phyloP scores from a whole-genome alignment of 2,888 invertebrate species.

The Xanthia icteritia region DNA sequence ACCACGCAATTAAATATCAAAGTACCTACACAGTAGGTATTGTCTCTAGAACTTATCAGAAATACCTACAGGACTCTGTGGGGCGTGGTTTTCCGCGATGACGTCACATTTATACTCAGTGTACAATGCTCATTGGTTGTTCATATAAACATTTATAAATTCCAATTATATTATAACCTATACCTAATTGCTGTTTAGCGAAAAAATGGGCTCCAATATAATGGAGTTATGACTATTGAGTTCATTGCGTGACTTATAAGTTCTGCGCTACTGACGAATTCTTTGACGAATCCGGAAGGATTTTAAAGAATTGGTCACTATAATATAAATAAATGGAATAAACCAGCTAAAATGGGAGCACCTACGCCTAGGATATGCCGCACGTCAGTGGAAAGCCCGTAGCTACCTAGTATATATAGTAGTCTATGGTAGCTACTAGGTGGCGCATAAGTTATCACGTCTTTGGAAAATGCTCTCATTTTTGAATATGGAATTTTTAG shows the following conservation, averaged over 20 bases:
- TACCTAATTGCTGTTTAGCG: constrained; percentile 10
- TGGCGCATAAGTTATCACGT: too few species aligned
- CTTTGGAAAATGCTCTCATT: too few species aligned
- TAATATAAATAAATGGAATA: too few species aligned
- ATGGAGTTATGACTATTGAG: background rate
- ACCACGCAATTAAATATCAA: background rate
- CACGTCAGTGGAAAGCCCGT: too few species aligned
- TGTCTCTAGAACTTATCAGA: constrained; percentile 25
- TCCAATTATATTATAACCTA: background rate
- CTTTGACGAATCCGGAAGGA: background rate
- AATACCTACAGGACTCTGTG: constrained; percentile 48
- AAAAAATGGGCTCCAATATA: background rate
- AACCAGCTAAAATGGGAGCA: too few species aligned
- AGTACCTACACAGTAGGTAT: constrained; percentile 10
- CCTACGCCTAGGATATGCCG: too few species aligned
- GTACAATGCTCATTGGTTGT: constrained; percentile 21
- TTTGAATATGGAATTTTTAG: too few species aligned
- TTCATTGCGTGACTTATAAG: background rate
- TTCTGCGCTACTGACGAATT: background rate
- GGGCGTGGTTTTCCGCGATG: constrained; percentile 47
- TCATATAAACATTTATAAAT: constrained; percentile 14
- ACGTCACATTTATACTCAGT: constrained; percentile 24
- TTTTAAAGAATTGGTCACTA: too few species aligned
- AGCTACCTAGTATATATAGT: too few species aligned
- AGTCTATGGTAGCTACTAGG: too few species aligned